A percentile compares a stretch with the other conserved stretches of the same genome.
Evolutionary conservation across 2,888 invertebrate species (phyloP).

Genomic region (Drepanosiphum platanoidis): DNA sequence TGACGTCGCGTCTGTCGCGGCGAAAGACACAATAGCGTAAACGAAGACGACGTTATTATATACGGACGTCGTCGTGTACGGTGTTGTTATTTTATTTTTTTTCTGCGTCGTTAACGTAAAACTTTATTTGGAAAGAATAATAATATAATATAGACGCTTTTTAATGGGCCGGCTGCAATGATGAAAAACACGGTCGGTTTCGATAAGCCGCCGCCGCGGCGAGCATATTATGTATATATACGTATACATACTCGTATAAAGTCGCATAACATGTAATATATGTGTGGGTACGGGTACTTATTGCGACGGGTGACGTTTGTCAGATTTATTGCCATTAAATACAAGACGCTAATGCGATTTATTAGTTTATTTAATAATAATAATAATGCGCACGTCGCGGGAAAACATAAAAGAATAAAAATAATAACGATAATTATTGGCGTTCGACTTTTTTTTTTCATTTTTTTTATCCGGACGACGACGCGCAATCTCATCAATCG

Average conservation of each 20-base stretch:
- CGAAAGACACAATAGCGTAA: conserved; percentile 8
- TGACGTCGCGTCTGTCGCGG: not conserved
- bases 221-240: not conserved
- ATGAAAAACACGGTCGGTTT: conserved; percentile 31
- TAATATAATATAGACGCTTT: conserved; percentile 13
- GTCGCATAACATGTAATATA: no score
- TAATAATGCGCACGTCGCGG: not conserved
- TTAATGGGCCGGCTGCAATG: not conserved
- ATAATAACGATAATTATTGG: not conserved
- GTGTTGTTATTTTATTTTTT: not conserved
- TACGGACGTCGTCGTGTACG: not conserved
- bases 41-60: not conserved
- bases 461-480: not conserved
- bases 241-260: not conserved
- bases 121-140: conserved; percentile 7
- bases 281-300: not conserved
- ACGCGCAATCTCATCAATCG: not conserved
- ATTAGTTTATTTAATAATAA: not conserved
- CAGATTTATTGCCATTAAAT: conserved; percentile 25
- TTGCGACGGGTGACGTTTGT: conserved; percentile 11
- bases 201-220: not conserved
- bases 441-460: not conserved
- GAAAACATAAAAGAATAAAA: not conserved
- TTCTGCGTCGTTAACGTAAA: no score
- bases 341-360: conserved; percentile 13